A percentile compares a stretch with the other conserved stretches of the same genome.
Conservation (phyloP, 1,140 invertebrate species). For the Drosophila melanogaster region Release_6_plus_ISO1_MT NT_033779.5:3845001-3845500, state of each 20-base stretch:
- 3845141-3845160: too few species aligned
- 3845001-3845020: too few species aligned
- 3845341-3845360: slow-evolving; percentile 68
- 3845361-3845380: slow-evolving; percentile 84
- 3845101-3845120: too few species aligned
- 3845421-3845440: slow-evolving; percentile 63
- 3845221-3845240: slow-evolving; percentile 84
- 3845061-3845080: too few species aligned
- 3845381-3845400: slow-evolving; percentile 68
- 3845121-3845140: too few species aligned
- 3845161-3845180: slow-evolving; percentile 30
- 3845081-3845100: too few species aligned
- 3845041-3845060: too few species aligned
- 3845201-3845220: slow-evolving; percentile 84
- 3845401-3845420: slow-evolving; percentile 27
- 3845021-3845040: too few species aligned
- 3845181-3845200: slow-evolving; percentile 55
- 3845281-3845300: slow-evolving; percentile 29
- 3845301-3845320: slow-evolving; percentile 27
- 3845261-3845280: slow-evolving; percentile 69
- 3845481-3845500: slow-evolving; percentile 75
- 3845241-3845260: slow-evolving; percentile 59
- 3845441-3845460: slow-evolving; percentile 16
- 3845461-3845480: slow-evolving; percentile 75
- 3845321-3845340: slow-evolving; percentile 57